Conservation (phyloP, 2,113 vertebrate genomes). For the Felis chaus region DNA sequence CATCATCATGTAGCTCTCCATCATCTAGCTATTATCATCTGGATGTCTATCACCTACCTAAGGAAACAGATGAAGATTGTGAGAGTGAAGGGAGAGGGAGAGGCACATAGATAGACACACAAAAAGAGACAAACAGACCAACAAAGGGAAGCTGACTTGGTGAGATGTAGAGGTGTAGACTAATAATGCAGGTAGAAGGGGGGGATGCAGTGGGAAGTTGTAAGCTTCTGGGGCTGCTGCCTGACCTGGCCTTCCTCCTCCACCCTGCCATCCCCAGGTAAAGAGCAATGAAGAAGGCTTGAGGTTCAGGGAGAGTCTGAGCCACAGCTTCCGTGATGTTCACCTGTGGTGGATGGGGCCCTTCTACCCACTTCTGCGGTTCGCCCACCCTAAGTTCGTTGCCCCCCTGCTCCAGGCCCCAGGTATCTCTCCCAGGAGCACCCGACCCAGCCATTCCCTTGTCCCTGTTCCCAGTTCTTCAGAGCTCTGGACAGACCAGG, state of each 20-base stretch:
- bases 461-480: background rate
- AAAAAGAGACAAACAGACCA: background rate
- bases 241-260: background rate
- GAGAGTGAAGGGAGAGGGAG: background rate
- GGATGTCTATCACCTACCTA: background rate
- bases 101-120: background rate
- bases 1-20: too few species aligned
- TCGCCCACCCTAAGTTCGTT: too few species aligned
- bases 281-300: constrained; percentile 85
- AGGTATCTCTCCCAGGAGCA: too few species aligned
- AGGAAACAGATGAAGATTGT: background rate
- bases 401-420: too few species aligned
- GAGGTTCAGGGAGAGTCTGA: constrained; percentile 78
- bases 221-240: too few species aligned
- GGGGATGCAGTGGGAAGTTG: background rate
- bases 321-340: constrained; percentile 76
- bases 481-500: background rate
- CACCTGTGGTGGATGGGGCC: too few species aligned
- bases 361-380: too few species aligned
- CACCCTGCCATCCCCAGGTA: constrained; percentile 42
- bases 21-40: background rate
- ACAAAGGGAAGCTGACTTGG: background rate
- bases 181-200: background rate
- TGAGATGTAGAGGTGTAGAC: background rate
- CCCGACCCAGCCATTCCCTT: background rate